Evolutionary conservation across 2,888 invertebrate species (phyloP), one percentile per base, ranked within the genome.

Genomic region (Troides oblongomaculatus): DNA sequence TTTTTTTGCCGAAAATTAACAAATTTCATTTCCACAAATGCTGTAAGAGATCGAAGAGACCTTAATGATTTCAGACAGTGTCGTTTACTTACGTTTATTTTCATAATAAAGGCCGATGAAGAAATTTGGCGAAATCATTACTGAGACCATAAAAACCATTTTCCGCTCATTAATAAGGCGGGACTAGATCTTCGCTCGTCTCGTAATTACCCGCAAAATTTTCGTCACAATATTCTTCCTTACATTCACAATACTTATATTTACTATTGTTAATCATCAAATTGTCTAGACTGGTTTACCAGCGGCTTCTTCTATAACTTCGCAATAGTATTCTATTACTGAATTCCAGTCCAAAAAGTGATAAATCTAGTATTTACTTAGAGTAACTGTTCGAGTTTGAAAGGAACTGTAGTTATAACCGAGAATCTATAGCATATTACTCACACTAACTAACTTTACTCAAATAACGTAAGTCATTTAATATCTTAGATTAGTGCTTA

Each of bases 41-140:
- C 63, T 23, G 59, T 23, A 67, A 65, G 50, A 62, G 23, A 63
- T 53, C 61, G 21, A 30, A 30, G 18, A 30, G 43, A 39, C 64
- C 39, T 57, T 56, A 61, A 71, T 71, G 23, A 68, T 71, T 67
- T 64, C 23, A 56, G 58, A 43, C 61, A 30, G 21, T 43, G 64
- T 46, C 64, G 39, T 64, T 25, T 61, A 64, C 43, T 63, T 50
- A 62, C 60, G 14, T 73, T 72, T 71, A 71, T 68, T 71, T 70
- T 73, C 66, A 71, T 73, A 75, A 75, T 75, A 75, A 74, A 73
- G 71, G 72, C 71, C 73, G 71, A 74, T 72, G 75, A 72, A 76
- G 74, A 71, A 66, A 72, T 74, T 72, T 71, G 66, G 66, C 18
- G 64, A 53, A 71, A 25, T 66, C 71, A 71, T 73, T 73, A 66